A percentile compares a stretch with the other conserved stretches of the same genome.
Evolutionary conservation across 2,888 invertebrate species (phyloP).

Genomic region (Calliopum simillimum): DNA sequence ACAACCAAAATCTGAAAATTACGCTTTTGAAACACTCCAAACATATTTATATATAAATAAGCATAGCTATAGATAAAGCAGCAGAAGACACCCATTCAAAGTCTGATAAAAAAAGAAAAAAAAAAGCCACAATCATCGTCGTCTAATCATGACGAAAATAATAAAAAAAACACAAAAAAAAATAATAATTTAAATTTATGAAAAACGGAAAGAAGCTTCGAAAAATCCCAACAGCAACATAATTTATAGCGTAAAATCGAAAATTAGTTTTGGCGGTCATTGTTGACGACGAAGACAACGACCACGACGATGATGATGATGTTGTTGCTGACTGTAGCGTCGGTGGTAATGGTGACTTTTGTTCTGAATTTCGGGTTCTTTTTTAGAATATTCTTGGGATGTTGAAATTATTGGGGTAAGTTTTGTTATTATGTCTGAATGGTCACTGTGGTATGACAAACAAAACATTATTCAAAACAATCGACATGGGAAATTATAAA

Average conservation of each 20-base stretch:
- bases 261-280: slow-evolving; percentile 57
- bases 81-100: slow-evolving; percentile 46
- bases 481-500: slow-evolving; percentile 4
- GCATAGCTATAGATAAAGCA: slow-evolving; percentile 7
- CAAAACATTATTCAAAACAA: slow-evolving; percentile 31
- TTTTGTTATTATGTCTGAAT: slow-evolving; percentile 31
- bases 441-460: slow-evolving; percentile 33
- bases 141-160: slow-evolving; percentile 41
- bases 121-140: slow-evolving; percentile 62
- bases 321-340: neutral
- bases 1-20: slow-evolving; percentile 37
- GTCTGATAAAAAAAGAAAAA: neutral
- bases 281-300: slow-evolving; percentile 44
- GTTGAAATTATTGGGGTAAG: neutral
- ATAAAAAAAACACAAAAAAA: slow-evolving; percentile 47
- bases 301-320: slow-evolving; percentile 21
- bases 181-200: slow-evolving; percentile 66
- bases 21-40: slow-evolving; percentile 14
- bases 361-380: neutral
- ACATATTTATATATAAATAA: too few species aligned
- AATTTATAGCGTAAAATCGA: slow-evolving; percentile 60
- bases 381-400: neutral
- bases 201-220: slow-evolving; percentile 65
- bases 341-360: slow-evolving; percentile 2
- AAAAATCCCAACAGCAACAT: slow-evolving; percentile 52